Evolutionary conservation across 2,888 invertebrate genomes (phyloP).

Genomic region (Drosophila histrio): DNA sequence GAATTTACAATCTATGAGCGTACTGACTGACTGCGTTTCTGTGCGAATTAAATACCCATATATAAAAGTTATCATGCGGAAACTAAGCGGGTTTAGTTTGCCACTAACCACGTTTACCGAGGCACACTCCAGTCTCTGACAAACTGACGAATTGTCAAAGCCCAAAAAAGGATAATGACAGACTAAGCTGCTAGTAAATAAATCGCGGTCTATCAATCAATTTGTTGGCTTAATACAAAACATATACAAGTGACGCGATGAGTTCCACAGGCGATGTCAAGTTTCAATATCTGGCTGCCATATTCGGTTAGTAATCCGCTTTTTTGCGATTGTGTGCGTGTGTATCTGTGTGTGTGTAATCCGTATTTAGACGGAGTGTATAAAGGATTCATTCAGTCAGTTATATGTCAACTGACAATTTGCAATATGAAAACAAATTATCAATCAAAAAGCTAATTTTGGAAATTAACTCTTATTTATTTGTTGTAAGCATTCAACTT

Average conservation of each 20-base stretch:
- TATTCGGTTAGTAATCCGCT: constrained; percentile 74
- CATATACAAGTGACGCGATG: constrained; percentile 19
- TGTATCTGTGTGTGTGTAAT: background rate
- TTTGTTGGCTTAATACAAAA: background rate
- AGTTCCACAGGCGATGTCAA: constrained; percentile 52
- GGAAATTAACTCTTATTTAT: too few species aligned
- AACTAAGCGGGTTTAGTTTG: constrained; percentile 51
- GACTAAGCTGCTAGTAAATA: background rate
- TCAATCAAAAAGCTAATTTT: too few species aligned
- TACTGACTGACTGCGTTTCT: background rate
- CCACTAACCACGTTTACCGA: constrained; percentile 8
- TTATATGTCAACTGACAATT: too few species aligned
- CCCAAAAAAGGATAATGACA: constrained; percentile 31
- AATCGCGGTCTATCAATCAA: background rate
- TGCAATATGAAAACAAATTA: too few species aligned
- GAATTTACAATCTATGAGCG: constrained; percentile 27
- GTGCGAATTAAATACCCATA: constrained; percentile 43
- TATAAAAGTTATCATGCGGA: constrained; percentile 65
- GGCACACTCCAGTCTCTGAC: background rate
- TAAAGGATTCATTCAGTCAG: background rate
- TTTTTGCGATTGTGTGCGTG: background rate
- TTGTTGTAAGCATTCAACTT: too few species aligned
- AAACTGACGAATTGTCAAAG: background rate
- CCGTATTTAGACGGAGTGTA: background rate
- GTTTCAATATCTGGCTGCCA: constrained; percentile 79